phyloP scores from a whole-genome alignment of 2,888 invertebrate species.

The Drosophila vallismaia region DNA sequence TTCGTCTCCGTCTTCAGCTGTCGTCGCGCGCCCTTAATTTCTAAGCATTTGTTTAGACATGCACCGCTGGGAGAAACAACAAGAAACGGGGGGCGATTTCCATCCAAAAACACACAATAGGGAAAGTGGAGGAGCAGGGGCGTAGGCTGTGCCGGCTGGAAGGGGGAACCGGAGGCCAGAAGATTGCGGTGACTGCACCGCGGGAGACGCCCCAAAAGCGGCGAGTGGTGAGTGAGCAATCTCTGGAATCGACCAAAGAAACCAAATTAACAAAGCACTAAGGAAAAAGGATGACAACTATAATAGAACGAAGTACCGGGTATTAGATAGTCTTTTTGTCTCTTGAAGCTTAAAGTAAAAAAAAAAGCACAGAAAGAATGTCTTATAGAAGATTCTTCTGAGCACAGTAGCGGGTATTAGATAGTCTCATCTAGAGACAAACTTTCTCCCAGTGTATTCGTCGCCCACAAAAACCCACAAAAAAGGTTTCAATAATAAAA shows the following conservation, averaged over 20 bases:
- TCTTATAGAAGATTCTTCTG: too few species aligned
- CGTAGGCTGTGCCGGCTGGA: conserved; percentile 1
- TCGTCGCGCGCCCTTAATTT: conserved; percentile 64
- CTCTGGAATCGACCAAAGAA: conserved; percentile 4
- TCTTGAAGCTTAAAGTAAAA: too few species aligned
- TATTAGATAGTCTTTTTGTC: background rate
- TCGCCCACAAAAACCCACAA: background rate
- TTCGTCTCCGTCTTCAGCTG: conserved; percentile 65
- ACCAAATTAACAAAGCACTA: background rate
- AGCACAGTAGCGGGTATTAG: too few species aligned
- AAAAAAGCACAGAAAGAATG: too few species aligned
- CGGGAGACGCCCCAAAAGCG: conserved; percentile 45
- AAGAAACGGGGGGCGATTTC: background rate
- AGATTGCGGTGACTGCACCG: conserved; percentile 49
- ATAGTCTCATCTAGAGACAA: too few species aligned
- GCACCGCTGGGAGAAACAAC: conserved; percentile 22
- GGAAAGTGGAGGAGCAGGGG: background rate
- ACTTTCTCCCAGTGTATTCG: background rate
- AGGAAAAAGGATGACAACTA: background rate
- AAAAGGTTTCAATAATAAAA: conserved; percentile 3
- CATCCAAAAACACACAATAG: conserved; percentile 29
- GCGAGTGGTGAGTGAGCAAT: conserved; percentile 52
- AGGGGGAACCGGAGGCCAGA: conserved; percentile 1
- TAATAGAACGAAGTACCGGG: background rate
- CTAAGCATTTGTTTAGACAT: conserved; percentile 76